Conservation (phyloP, 2,888 invertebrate genomes). For the Melanostoma mellinum region DNA sequence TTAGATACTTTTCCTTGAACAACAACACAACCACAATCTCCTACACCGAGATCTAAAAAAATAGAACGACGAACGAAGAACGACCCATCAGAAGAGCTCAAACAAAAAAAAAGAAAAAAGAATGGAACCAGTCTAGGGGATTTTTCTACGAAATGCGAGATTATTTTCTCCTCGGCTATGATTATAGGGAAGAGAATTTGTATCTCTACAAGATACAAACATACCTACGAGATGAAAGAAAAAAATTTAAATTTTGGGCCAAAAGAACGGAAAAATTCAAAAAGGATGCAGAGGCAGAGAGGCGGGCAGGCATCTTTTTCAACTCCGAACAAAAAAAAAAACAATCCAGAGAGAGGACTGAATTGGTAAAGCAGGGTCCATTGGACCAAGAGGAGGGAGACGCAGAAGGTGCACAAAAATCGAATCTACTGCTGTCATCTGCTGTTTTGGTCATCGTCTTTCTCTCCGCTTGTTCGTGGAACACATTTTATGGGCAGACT, state of each 20-base stretch:
- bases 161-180: slow-evolving; percentile 47
- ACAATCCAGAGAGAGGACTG: slow-evolving; percentile 35
- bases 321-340: slow-evolving; percentile 27
- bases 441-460: slow-evolving; percentile 63
- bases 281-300: slow-evolving; percentile 40
- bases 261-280: slow-evolving; percentile 7
- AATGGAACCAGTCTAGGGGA: slow-evolving; percentile 53
- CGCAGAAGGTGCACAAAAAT: slow-evolving; percentile 10
- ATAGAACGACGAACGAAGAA: slow-evolving; percentile 17
- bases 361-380: slow-evolving; percentile 24
- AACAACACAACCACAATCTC: slow-evolving; percentile 24
- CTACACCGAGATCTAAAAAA: slow-evolving; percentile 23
- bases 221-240: slow-evolving; percentile 11
- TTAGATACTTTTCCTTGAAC: slow-evolving; percentile 47
- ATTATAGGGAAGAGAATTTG: slow-evolving; percentile 67
- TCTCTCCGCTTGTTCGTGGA: slow-evolving; percentile 31
- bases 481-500: slow-evolving; percentile 61
- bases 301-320: slow-evolving; percentile 34
- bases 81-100: slow-evolving; percentile 2
- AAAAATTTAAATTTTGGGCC: slow-evolving; percentile 22
- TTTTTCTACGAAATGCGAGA: slow-evolving; percentile 68
- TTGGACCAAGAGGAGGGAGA: neutral
- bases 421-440: slow-evolving; percentile 66
- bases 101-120: neutral
- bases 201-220: slow-evolving; percentile 41